Evolutionary conservation across 2,113 vertebrate genomes (phyloP), one percentile per base, ranked within the genome.

Genomic region (Strix aluco): DNA sequence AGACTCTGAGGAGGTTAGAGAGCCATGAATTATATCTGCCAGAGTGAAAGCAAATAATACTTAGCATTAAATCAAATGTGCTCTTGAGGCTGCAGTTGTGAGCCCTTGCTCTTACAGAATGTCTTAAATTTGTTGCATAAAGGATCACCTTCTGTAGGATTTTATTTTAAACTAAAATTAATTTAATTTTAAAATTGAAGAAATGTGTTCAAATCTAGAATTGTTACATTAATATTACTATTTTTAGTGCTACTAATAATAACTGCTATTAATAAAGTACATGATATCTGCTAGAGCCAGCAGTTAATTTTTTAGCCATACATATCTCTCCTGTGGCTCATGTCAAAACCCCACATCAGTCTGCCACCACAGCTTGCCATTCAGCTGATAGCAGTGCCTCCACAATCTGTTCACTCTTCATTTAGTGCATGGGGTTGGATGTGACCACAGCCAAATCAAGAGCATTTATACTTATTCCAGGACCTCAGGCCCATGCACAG

Each of bases 31-130:
- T 94, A 67, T 38, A 74, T 69, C 61, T 89, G 83, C 80, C 73
- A 90, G 65, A 85, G 67, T 49, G 70, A 91, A 96, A 95, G 84
- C n/a, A 96, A 96, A 90, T 85, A 96, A 62, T 81, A 95, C 62
- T 89, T 90, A 86, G 17, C 74, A 92, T 79, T 91, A 93, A 94
- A 85, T 82, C 84, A 87, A 73, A 89, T 69, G 14, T 86, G 52
- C 80, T 95, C 78, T 65, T 72, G 71, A 85, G 74, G 58, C 25
- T 88, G 40, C 16, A 17, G 30, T 71, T 92, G 66, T 75, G 47
- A 96, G 73, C 38, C 9, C 49, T 83, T 85, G 36, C 65, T 90
- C 74, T 61, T 69, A 85, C 42, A 85, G 46, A 90, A 80, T 81
- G n/a, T 27, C n/a, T 90, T 69, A 49, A 86, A 87, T 73, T 51